Base-by-base conservation (phyloP, 2,797 vertebrate species). In the Thalassophryne amazonica region DNA sequence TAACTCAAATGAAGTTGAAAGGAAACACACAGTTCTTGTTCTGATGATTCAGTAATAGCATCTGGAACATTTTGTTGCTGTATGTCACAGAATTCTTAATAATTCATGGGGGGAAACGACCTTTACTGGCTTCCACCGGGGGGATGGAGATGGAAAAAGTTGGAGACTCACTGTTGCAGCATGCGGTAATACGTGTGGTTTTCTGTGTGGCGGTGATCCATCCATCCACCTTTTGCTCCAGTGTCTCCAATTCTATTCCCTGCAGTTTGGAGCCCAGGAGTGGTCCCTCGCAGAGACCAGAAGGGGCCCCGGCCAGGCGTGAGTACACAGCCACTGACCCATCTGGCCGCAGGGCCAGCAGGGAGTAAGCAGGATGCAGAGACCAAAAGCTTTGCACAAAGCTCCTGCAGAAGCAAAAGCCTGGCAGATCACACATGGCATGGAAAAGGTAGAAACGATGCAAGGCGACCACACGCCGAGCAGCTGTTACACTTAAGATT, bases 331-430 rank as follows among this genome's bases (percentile, higher is more conserved):
- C 54, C 70, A 55, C 69, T 81, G 81, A 83, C 84, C 81, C 83
- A 86, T 85, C 81, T 84, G 78, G 72, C 48, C 83, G 58, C 50
- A 27, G 6, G 73, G 56, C 55, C 69, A 41, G 76, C 69, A 28
- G 59, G 58, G 69, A 61, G 62, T 51, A 18, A 1, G 16, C 23
- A 13, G 35, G 67, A 66, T 32, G 69, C 57, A 24, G 53, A 67
- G 72, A 79, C 53, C 67, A 71, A 72, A n/a, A 80, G 72, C 74
- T 46, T 45, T 58, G 60, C 52, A 56, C 47, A 67, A 62, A 68
- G 45, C 75, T 60, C 34, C 55, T 45, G 62, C 18, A 53, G 55
- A 51, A 60, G 75, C 61, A 61, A 5, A 33, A 73, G 52, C 30
- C 51, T 13, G 53, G 34, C 65, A 49, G 51, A 70, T 75, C 59